Conservation (phyloP, 2,113 vertebrate genomes). For the Muscicapa adusta region DNA sequence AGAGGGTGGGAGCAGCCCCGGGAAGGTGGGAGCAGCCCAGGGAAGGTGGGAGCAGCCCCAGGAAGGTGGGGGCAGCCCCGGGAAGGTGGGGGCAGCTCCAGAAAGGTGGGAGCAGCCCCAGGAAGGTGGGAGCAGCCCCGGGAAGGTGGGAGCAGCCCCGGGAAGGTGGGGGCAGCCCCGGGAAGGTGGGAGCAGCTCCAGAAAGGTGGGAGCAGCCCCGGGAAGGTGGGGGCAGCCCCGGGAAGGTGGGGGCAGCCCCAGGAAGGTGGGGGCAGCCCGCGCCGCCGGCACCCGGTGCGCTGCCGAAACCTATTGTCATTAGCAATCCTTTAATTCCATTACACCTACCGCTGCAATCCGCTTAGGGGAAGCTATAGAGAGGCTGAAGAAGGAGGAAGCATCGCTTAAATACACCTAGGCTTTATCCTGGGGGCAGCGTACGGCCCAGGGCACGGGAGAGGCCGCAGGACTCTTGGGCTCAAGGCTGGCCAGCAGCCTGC, state of each 20-base stretch:
- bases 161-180: rapidly evolving
- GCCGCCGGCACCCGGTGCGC: rapidly evolving
- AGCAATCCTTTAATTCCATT: conserved; percentile 31
- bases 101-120: background rate
- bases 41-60: background rate
- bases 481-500: background rate
- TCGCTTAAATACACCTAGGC: background rate
- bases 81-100: background rate
- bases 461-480: rapidly evolving
- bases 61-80: background rate
- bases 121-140: background rate
- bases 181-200: background rate
- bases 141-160: rapidly evolving
- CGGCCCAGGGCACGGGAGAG: rapidly evolving
- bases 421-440: background rate
- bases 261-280: too few relatives aligned
- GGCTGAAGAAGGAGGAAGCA: background rate
- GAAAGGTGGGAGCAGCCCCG: background rate
- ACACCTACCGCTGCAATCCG: conserved; percentile 18
- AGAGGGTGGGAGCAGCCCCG: too few relatives aligned
- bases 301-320: background rate
- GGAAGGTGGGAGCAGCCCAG: background rate
- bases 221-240: background rate
- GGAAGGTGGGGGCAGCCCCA: rapidly evolving
- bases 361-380: background rate